Base-by-base conservation (phyloP, 2,888 invertebrate genomes). In the Phalera bucephala region DNA sequence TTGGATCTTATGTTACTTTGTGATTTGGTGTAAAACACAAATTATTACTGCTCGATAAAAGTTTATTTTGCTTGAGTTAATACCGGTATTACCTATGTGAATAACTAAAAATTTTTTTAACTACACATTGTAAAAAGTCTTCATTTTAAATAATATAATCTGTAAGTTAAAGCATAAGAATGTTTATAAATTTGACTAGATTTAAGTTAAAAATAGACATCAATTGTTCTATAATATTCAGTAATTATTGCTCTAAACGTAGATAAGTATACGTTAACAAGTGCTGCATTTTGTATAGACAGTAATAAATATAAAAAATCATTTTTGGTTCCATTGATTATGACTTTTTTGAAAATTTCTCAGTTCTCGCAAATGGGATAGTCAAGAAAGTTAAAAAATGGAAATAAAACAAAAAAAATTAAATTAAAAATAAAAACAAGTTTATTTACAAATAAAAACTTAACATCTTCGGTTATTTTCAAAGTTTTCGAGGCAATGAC, bases 231-330 rank as follows among this genome's bases (percentile, higher is more conserved):
- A 80, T 71, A 74, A 67, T 72, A 73, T 68, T 29, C 65, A 69
- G 74, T 73, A 76, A 75, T 83, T 85, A 85, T 86, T 83, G 83
- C 82, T 84, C 72, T 79, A 82, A 74, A 13, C 14, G 27, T 19
- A 29, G 57, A 57, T 67, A 72, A 64, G 72, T 78, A 78, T 80
- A 82, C 74, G 60, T 72, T 71, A 80, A 80, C 79, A 76, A 78
- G 75, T 80, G 57, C 47, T 33, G 21, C 53, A 27, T 25, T 5
- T 3, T 25, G 10, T 30, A 43, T 48, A 52, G 45, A 43, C 37
- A 66, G 64, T 65, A 65, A 61, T 9, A 59, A 55, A 65, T 76
- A 72, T 72, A 52, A 72, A n/a, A n/a, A 25, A 14, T 27, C n/a
- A 27, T 14, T 69, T n/a, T 81, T 61, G 78, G 80, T 85, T 80